Conservation (phyloP, 2,888 invertebrate species). For the Crioceris asparagi region DNA sequence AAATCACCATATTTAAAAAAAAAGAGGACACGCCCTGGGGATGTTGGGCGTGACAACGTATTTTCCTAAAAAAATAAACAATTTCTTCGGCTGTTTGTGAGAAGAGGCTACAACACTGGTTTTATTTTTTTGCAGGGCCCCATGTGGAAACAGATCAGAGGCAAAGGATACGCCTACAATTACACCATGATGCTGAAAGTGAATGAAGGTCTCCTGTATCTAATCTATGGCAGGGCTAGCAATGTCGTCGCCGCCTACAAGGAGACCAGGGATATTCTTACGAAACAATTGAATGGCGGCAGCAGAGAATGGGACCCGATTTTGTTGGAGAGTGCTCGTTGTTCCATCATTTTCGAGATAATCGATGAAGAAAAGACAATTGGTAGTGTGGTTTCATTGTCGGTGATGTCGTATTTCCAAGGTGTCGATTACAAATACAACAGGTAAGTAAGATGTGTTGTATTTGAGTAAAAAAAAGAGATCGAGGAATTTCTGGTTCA, state of each 20-base stretch:
- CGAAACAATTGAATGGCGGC: conserved; percentile 50
- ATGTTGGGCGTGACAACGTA: too few species aligned
- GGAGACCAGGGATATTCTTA: conserved; percentile 64
- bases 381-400: conserved; percentile 58
- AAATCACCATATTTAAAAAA: too few species aligned
- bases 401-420: conserved; percentile 62
- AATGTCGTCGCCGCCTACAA: conserved; percentile 70
- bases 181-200: conserved; percentile 55
- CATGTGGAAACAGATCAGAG: conserved; percentile 80
- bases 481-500: too few species aligned
- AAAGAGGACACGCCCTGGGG: too few species aligned
- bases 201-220: conserved; percentile 59
- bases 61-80: too few species aligned
- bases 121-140: conserved; percentile 59
- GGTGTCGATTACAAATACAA: conserved; percentile 56
- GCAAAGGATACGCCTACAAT: conserved; percentile 74
- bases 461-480: too few species aligned
- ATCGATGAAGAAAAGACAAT: conserved; percentile 73
- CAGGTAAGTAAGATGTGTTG: conserved; percentile 41
- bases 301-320: conserved; percentile 59
- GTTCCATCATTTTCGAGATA: conserved; percentile 78
- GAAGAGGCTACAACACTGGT: too few species aligned
- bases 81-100: too few species aligned
- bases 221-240: conserved; percentile 65
- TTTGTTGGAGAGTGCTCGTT: conserved; percentile 71